Conservation (phyloP, 1,140 invertebrate genomes). For the Sycobia sp. region DNA sequence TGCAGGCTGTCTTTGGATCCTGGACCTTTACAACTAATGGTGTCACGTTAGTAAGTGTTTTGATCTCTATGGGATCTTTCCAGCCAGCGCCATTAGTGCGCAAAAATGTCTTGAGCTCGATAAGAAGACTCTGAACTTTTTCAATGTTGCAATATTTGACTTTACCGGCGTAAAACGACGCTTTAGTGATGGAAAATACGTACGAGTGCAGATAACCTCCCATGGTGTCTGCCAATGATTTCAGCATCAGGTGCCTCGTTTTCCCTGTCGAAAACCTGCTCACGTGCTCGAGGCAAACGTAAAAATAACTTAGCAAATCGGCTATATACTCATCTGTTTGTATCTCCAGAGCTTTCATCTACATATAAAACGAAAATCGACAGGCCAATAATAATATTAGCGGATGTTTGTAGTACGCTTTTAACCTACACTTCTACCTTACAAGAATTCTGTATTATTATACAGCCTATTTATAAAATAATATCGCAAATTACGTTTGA, state of each 20-base stretch:
- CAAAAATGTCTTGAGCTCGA: slow-evolving; percentile 62
- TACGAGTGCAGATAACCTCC: slow-evolving; percentile 64
- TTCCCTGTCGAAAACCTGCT: slow-evolving; percentile 53
- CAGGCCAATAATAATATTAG: background rate
- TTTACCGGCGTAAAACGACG: slow-evolving; percentile 67
- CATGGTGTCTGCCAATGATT: slow-evolving; percentile 63
- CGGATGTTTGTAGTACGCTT: background rate
- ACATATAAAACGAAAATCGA: too few species aligned
- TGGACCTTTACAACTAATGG: too few species aligned
- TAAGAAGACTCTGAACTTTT: slow-evolving; percentile 62
- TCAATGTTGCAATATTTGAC: slow-evolving; percentile 63
- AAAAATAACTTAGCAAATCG: slow-evolving; percentile 61
- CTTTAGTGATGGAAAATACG: slow-evolving; percentile 63
- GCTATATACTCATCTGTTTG: slow-evolving; percentile 49
- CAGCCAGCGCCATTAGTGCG: slow-evolving; percentile 66
- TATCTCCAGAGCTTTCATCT: slow-evolving; percentile 45
- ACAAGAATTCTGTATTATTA: background rate
- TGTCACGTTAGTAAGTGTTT: slow-evolving; percentile 18
- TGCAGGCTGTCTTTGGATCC: background rate
- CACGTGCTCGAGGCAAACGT: slow-evolving; percentile 58
- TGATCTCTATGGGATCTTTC: slow-evolving; percentile 50
- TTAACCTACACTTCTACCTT: background rate
- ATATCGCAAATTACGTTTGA: background rate
- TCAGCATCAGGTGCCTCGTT: slow-evolving; percentile 59
- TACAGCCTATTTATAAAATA: background rate